Percentiles rank a stretch among this genome's conserved stretches.
phyloP scores from a whole-genome alignment of 2,888 invertebrate species.

The Hypsopygia costalis region DNA sequence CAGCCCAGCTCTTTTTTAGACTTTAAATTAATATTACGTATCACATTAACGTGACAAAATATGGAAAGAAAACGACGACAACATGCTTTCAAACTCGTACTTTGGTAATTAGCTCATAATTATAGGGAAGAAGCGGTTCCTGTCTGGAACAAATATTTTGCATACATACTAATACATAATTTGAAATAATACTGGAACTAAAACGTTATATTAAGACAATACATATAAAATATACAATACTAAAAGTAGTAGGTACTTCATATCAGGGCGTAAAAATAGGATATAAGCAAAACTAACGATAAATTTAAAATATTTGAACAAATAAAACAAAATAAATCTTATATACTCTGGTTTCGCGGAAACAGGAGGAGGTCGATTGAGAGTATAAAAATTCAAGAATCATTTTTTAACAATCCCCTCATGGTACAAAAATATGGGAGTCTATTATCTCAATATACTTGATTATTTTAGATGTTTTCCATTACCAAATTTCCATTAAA shows the following conservation, averaged over 20 bases:
- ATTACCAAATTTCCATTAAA: too few species aligned
- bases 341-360: slow-evolving; percentile 51
- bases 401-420: slow-evolving; percentile 57
- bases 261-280: slow-evolving; percentile 71
- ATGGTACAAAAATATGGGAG: slow-evolving; percentile 49
- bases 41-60: background rate
- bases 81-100: slow-evolving; percentile 7
- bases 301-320: slow-evolving; percentile 29
- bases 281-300: slow-evolving; percentile 35
- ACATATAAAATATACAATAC: slow-evolving; percentile 28
- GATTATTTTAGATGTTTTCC: too few species aligned
- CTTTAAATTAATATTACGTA: background rate
- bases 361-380: slow-evolving; percentile 75
- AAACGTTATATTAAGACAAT: slow-evolving; percentile 33
- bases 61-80: slow-evolving; percentile 2
- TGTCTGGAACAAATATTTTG: slow-evolving; percentile 8
- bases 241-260: slow-evolving; percentile 19
- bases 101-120: background rate
- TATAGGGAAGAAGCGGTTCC: slow-evolving; percentile 2
- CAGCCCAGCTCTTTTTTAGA: background rate
- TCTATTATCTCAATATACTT: slow-evolving; percentile 8
- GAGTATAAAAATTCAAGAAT: slow-evolving; percentile 39
- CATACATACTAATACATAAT: slow-evolving; percentile 13
- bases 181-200: slow-evolving; percentile 17
- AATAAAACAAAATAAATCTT: slow-evolving; percentile 39